Evolutionary conservation across 2,113 vertebrate species (phyloP).

Genomic region (Melozone crissalis): DNA sequence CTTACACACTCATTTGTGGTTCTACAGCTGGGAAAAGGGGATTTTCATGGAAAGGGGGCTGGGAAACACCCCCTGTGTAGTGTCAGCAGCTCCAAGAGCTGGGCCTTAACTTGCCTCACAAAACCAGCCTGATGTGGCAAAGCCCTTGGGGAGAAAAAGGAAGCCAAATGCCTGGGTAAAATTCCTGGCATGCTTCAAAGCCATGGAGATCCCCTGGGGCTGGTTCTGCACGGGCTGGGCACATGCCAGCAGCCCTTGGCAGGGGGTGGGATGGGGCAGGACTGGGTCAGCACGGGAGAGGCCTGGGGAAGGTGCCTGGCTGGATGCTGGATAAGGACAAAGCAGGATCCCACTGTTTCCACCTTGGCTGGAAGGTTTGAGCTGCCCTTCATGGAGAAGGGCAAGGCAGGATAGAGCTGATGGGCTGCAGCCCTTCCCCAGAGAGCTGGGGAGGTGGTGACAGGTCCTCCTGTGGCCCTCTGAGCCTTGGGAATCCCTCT

Average conservation of each 20-base stretch:
- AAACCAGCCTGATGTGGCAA: not conserved
- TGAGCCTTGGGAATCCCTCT: not conserved
- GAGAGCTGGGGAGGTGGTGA: not conserved
- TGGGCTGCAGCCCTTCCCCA: not conserved
- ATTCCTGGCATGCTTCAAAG: not conserved
- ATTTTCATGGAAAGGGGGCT: not conserved
- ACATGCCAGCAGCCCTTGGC: not conserved
- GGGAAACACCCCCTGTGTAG: not conserved
- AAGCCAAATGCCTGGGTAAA: not conserved
- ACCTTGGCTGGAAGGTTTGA: not conserved
- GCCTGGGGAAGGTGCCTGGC: not conserved
- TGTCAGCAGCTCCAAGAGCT: not conserved
- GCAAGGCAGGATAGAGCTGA: not conserved
- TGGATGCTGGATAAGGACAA: not conserved
- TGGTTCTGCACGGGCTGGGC: not conserved
- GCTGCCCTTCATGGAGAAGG: not conserved
- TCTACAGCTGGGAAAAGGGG: not conserved
- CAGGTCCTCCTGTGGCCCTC: not conserved
- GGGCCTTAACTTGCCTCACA: not conserved
- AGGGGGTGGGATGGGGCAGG: not conserved
- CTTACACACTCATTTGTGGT: fast-evolving
- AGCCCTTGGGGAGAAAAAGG: not conserved
- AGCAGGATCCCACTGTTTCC: not conserved
- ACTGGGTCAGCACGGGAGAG: not conserved
- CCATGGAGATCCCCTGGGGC: not conserved